Evolutionary conservation across 1,140 invertebrate genomes (phyloP), one percentile per base, ranked within the genome.

Genomic region (Cydia pomonella): DNA sequence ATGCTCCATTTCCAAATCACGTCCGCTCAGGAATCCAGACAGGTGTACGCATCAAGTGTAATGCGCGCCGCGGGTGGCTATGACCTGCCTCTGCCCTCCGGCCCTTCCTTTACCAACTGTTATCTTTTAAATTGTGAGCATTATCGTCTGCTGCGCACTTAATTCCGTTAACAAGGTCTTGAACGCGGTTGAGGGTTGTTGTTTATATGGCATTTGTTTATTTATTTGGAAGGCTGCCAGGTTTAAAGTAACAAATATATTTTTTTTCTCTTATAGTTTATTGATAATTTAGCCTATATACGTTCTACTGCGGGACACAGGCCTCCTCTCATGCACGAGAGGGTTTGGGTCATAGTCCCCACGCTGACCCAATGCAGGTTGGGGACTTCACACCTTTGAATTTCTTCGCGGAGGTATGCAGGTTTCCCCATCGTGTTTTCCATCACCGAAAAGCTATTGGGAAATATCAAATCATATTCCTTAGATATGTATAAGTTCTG

Each of bases 61-160:
- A 23, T 53, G n/a, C 21, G 53, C 53, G 21, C 53, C 53, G 53
- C 53, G 53, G 53, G 53, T 59, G 53, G 53, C 53, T 59, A n/a
- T 53, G 53, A 59, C 53, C 53, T 23, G 53, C 53, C 53, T 18
- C 16, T 59, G 53, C 53, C 53, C 53, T 59, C 18, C 53, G 53
- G 53, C 53, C 53, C 53, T 21, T 23, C 21, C 53, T 59, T 59
- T 23, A 23, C 53, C 9, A 6, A 50, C 47, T 59, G 53, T 59
- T 59, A 59, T 59, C 53, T 59, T 59, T 59, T 12, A 59, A 59
- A 59, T 59, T 59, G 21, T 59, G 53, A 59, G 21, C 53, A 59
- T 59, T 59, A 59, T 59, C 6, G 53, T 59, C 53, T 59, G 21
- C 21, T 23, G 53, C 53, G 21, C 21, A 59, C 53, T 23, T 59